Percentiles rank a stretch among this genome's conserved stretches.
Evolutionary conservation across 2,888 invertebrate genomes (phyloP).

Genomic region (Heliothis peltigera): DNA sequence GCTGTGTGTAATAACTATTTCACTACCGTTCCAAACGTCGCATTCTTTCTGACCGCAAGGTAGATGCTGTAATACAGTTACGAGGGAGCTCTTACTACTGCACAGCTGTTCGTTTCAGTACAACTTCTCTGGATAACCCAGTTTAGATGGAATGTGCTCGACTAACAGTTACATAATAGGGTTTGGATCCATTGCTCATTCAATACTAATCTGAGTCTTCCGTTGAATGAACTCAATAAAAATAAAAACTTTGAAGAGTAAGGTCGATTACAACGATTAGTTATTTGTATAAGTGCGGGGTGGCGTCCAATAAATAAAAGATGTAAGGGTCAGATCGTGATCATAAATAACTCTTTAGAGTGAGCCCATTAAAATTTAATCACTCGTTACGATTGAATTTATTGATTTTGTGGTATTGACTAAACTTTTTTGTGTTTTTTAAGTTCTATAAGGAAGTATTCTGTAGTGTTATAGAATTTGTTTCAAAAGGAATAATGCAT

Average conservation of each 20-base stretch:
- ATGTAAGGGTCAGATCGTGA: constrained; percentile 75
- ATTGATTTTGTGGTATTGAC: constrained; percentile 70
- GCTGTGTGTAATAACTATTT: constrained; percentile 81
- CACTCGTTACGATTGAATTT: constrained; percentile 78
- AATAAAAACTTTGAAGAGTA: constrained; percentile 45
- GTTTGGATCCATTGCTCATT: constrained; percentile 33
- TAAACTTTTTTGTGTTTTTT: constrained; percentile 7
- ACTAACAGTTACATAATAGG: constrained; percentile 12
- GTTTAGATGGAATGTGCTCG: constrained; percentile 19
- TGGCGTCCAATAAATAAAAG: constrained; percentile 73
- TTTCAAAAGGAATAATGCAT: no score
- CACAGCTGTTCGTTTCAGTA: constrained; percentile 27
- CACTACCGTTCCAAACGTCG: constrained; percentile 81
- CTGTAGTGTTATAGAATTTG: not conserved
- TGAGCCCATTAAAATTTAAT: constrained; percentile 82
- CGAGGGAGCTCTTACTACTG: constrained; percentile 61
- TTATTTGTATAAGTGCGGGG: constrained; percentile 49
- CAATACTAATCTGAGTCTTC: constrained; percentile 15
- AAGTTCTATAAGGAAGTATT: not conserved
- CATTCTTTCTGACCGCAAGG: constrained; percentile 74
- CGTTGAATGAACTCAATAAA: constrained; percentile 54
- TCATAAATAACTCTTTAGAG: constrained; percentile 76
- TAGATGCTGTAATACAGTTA: constrained; percentile 77
- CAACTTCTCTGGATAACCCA: constrained; percentile 30
- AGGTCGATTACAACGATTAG: constrained; percentile 45